These are phyloP conservation scores for Porites rus DNA, from an alignment of 92 coral and sea anemone species.

Conservation along the genomic window DNA sequence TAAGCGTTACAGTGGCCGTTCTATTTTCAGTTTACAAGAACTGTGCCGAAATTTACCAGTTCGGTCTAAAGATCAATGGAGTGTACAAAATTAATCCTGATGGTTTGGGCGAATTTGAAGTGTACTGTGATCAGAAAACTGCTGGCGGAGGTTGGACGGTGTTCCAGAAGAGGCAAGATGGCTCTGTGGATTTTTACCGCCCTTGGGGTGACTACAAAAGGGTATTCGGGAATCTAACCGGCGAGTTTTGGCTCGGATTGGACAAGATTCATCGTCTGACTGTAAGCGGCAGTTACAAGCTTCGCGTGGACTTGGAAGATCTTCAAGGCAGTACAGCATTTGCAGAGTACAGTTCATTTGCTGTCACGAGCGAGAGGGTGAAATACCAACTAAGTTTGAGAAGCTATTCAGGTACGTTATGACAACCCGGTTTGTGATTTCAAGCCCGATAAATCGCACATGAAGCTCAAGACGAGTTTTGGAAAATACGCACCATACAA, in stretches of 20 bases:
- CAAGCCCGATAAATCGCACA: no score
- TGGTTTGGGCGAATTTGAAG: constrained; percentile 52
- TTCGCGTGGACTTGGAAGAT: not conserved
- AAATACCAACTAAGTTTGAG: constrained; percentile 25
- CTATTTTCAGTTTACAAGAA: constrained; percentile 28
- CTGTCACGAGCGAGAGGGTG: constrained; percentile 8
- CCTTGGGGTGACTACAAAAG: constrained; percentile 42
- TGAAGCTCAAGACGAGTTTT: not conserved
- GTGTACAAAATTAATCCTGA: constrained; percentile 58
- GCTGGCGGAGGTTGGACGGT: constrained; percentile 62
- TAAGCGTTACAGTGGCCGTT: no score
- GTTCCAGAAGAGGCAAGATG: constrained; percentile 37
- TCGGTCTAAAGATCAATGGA: constrained; percentile 28
- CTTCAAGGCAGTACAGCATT: not conserved
- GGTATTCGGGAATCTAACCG: constrained; percentile 49
- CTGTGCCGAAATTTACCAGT: constrained; percentile 45
- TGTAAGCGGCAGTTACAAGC: not conserved
- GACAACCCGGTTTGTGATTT: no score
- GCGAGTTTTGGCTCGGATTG: constrained; percentile 66
- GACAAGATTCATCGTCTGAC: constrained; percentile 47
- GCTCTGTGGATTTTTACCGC: constrained; percentile 30
- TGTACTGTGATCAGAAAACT: constrained; percentile 49
- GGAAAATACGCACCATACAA: not conserved
- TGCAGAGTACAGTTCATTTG: constrained; percentile 16
- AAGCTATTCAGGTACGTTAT: not conserved